phyloP scores from a whole-genome alignment of 2,797 vertebrate species.

The Arremon aurantiirostris region DNA sequence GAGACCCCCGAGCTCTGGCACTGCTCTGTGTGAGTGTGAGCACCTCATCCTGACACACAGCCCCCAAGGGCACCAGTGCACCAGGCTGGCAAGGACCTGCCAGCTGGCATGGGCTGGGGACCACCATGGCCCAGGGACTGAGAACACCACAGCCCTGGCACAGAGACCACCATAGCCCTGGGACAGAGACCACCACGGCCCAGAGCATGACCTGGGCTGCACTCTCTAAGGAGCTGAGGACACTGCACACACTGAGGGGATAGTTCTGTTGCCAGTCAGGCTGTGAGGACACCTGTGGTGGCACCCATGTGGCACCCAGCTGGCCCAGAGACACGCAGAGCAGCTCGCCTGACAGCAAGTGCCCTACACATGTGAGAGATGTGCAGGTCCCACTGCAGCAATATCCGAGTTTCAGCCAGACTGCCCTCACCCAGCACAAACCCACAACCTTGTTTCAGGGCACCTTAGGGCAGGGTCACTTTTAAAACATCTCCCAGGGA shows the following conservation, averaged over 20 bases:
- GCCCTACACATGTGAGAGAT: accelerated
- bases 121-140: neutral
- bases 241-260: accelerated
- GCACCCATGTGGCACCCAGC: accelerated
- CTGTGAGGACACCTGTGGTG: accelerated
- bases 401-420: neutral
- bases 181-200: neutral
- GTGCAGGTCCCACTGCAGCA: neutral
- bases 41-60: neutral
- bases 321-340: neutral
- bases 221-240: neutral
- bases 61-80: accelerated
- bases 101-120: neutral
- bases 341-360: accelerated
- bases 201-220: neutral
- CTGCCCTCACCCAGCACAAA: neutral
- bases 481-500: neutral
- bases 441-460: neutral
- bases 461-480: neutral
- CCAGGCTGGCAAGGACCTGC: neutral
- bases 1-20: neutral
- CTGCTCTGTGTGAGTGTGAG: neutral
- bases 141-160: neutral
- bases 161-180: neutral
- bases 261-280: neutral